Base-by-base conservation (phyloP, 2,797 vertebrate species). In the Rhinophrynus dorsalis region DNA sequence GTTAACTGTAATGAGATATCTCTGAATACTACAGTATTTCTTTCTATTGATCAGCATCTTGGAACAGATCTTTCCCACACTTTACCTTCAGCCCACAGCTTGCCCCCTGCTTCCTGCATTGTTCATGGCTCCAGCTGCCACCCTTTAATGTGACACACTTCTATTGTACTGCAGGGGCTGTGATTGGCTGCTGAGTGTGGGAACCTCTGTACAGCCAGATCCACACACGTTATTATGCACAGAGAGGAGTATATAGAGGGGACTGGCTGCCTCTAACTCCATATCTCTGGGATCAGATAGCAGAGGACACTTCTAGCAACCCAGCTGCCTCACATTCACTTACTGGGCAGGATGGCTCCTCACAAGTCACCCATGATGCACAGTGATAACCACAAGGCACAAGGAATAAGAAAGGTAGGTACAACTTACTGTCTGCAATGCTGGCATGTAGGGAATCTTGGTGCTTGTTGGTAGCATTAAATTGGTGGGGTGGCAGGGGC, bases 131-230 rank as follows among this genome's bases (percentile, higher is more conserved):
- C 57, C 68, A 72, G 60, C 57, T 72, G 68, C 62, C 48, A 12
- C 58, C 42, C n/a, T 12, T 38, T 35, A 65, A 42, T 65, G 42
- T 37, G 68, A 57, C 60, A 72, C 68, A 71, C 68, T 33, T 40
- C 82, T 54, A 82, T 84, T 85, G 82, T 84, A 58, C 3, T 1
- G 77, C 52, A 48, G 1, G 0, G 12, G 75, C 67, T 78, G 17
- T 74, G 78, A 94, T 94, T 95, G 92, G 93, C 82, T 68, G 67
- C 3, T 2, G 85, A 92, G 89, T 93, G 93, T 95, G 94, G 94
- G 94, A 96, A 95, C 91, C 85, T 89, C 79, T 77, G 81, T 82
- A 79, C 48, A 80, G 79, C 83, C 84, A 73, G 66, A 86, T 83
- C 88, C 93, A 89, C 94, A 94, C 92, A 78, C 85, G 86, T 87